Evolutionary conservation across 2,888 invertebrate genomes (phyloP).

Genomic region (Euspilapteryx auroguttella): DNA sequence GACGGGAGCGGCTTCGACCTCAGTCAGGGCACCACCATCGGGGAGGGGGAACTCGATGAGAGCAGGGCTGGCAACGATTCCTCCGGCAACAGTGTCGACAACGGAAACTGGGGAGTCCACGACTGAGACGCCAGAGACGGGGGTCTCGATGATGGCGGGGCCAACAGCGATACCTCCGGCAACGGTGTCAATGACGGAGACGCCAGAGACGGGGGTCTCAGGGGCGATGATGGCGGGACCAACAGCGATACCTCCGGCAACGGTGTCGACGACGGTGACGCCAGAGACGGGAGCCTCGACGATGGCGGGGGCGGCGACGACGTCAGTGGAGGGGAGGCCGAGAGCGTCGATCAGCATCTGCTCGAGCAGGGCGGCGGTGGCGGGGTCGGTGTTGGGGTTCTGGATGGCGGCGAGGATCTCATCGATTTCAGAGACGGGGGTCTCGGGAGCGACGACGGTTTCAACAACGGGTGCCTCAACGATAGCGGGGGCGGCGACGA

Average conservation of each 20-base stretch:
- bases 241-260: conserved; percentile 3
- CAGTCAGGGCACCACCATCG: neutral
- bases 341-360: conserved; percentile 17
- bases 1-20: conserved; percentile 2
- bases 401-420: conserved; percentile 6
- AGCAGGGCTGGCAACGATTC: neutral
- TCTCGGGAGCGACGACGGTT: neutral
- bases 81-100: too few species aligned
- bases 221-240: neutral
- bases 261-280: conserved; percentile 1
- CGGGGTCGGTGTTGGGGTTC: neutral
- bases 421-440: too few species aligned
- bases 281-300: conserved; percentile 1
- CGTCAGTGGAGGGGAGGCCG: conserved; percentile 6
- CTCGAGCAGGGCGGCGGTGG: conserved; percentile 21
- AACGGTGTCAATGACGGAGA: neutral
- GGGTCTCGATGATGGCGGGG: conserved; percentile 11
- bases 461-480: neutral
- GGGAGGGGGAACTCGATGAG: conserved; percentile 2
- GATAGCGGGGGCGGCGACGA: conserved; percentile 1
- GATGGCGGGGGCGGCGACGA: conserved; percentile 5
- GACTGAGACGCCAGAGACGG: too few species aligned
- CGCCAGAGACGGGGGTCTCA: neutral
- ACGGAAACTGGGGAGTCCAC: too few species aligned
- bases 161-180: conserved; percentile 10